phyloP scores from a whole-genome alignment of 2,797 vertebrate species.

The Gadopsis marmoratus region DNA sequence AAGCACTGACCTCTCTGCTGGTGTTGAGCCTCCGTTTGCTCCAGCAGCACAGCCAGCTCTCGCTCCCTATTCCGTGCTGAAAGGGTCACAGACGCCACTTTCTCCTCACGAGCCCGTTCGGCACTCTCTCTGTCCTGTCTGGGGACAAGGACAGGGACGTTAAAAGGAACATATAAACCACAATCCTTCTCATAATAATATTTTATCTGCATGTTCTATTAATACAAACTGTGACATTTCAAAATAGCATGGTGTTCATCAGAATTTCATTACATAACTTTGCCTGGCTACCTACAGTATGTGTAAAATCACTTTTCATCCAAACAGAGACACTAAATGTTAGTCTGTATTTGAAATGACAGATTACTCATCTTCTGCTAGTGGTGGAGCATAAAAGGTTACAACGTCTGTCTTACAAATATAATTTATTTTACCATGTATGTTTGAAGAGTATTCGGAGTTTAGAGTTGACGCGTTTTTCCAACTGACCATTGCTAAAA shows the following conservation, averaged over 20 bases:
- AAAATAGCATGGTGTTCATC: constrained; percentile 1
- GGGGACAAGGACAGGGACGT: constrained; percentile 27
- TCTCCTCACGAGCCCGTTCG: constrained; percentile 85
- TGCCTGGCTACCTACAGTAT: background rate
- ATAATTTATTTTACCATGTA: background rate
- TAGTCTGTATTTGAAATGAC: constrained; percentile 8
- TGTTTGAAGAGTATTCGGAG: background rate
- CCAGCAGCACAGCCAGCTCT: constrained; percentile 91
- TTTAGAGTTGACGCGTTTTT: background rate
- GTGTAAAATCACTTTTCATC: constrained; percentile 28
- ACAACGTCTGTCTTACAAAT: constrained; percentile 7
- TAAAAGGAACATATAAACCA: background rate
- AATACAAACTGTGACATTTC: constrained; percentile 1
- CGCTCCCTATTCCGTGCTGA: constrained; percentile 89
- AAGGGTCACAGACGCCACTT: constrained; percentile 87
- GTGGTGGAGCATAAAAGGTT: background rate
- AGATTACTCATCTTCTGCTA: constrained; percentile 36
- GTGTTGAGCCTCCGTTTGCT: constrained; percentile 92
- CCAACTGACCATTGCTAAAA: background rate
- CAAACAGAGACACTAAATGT: constrained; percentile 16
- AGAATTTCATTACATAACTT: background rate
- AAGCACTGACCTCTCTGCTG: constrained; percentile 88
- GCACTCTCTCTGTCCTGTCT: constrained; percentile 92
- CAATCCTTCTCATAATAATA: background rate
- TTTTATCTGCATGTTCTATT: no score